Evolutionary conservation across 1,140 invertebrate species (phyloP).

Genomic region (Leptinotarsa undecemlineata): DNA sequence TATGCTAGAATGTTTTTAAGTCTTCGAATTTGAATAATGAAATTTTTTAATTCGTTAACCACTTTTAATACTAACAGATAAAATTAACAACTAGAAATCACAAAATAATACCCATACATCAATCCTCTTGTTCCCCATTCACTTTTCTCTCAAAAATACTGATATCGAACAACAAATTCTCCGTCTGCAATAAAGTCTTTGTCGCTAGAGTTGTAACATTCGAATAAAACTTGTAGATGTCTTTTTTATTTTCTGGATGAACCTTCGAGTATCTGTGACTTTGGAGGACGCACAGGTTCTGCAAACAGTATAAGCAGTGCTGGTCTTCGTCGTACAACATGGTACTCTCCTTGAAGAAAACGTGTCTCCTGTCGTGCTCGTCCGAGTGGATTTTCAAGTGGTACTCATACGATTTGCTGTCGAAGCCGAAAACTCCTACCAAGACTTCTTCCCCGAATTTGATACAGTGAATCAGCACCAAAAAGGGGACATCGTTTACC

Average conservation of each 20-base stretch:
- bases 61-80: neutral
- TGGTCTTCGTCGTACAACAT: slow-evolving; percentile 18
- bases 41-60: too few species aligned
- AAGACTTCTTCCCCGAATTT: slow-evolving; percentile 13
- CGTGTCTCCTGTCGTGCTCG: neutral
- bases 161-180: slow-evolving; percentile 21
- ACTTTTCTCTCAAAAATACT: neutral
- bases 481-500: slow-evolving; percentile 17
- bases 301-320: slow-evolving; percentile 25
- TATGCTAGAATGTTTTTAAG: too few species aligned
- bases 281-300: slow-evolving; percentile 19
- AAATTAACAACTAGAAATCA: slow-evolving; percentile 4
- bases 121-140: neutral
- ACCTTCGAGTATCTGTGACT: slow-evolving; percentile 13
- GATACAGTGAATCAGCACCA: slow-evolving; percentile 17
- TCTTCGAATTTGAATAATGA: neutral
- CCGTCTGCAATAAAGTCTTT: slow-evolving; percentile 10
- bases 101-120: neutral
- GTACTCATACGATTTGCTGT: slow-evolving; percentile 1
- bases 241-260: slow-evolving; percentile 19
- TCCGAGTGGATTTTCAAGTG: slow-evolving; percentile 16
- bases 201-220: neutral
- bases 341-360: slow-evolving; percentile 4
- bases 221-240: slow-evolving; percentile 21
- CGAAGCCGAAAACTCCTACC: slow-evolving; percentile 15